Evolutionary conservation across 2,888 invertebrate genomes (phyloP).

Genomic region (Hydriomena furcata): DNA sequence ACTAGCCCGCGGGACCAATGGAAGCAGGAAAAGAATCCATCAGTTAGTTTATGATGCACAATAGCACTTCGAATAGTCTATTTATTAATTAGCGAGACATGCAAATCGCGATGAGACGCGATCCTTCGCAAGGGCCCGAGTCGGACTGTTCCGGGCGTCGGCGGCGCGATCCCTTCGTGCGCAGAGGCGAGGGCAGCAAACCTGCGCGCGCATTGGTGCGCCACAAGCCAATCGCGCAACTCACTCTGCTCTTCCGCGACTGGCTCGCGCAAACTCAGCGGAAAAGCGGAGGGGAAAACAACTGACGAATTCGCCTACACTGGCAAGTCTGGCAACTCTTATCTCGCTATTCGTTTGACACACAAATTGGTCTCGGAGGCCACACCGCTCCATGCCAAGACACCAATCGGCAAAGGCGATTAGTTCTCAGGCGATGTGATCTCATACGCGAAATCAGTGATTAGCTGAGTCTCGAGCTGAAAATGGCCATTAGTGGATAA

Average conservation of each 20-base stretch:
- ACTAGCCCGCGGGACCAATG: slow-evolving; percentile 47
- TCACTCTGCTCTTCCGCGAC: slow-evolving; percentile 52
- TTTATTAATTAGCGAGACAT: slow-evolving; percentile 42
- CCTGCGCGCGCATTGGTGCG: slow-evolving; percentile 61
- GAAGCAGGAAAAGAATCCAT: slow-evolving; percentile 50
- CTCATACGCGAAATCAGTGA: slow-evolving; percentile 34
- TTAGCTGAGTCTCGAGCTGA: slow-evolving; percentile 20
- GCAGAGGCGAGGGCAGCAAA: slow-evolving; percentile 65
- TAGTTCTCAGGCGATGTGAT: slow-evolving; percentile 36
- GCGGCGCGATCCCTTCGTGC: slow-evolving; percentile 60
- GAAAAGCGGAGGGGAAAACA: slow-evolving; percentile 74
- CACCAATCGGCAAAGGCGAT: slow-evolving; percentile 60
- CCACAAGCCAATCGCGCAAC: slow-evolving; percentile 57
- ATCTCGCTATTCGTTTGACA: slow-evolving; percentile 61
- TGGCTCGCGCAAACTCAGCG: slow-evolving; percentile 52
- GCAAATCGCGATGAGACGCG: slow-evolving; percentile 58
- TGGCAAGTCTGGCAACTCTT: slow-evolving; percentile 47
- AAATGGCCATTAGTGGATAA: slow-evolving; percentile 18
- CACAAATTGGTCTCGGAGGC: slow-evolving; percentile 59
- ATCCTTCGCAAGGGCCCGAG: slow-evolving; percentile 71
- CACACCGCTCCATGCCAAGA: slow-evolving; percentile 59
- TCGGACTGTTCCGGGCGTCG: slow-evolving; percentile 60
- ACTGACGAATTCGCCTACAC: slow-evolving; percentile 59
- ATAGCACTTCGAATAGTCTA: slow-evolving; percentile 61
- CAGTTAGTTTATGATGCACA: slow-evolving; percentile 53